phyloP scores from a whole-genome alignment of 37 sponge, comb jelly and placozoan species.

The Geodia barretti region DNA sequence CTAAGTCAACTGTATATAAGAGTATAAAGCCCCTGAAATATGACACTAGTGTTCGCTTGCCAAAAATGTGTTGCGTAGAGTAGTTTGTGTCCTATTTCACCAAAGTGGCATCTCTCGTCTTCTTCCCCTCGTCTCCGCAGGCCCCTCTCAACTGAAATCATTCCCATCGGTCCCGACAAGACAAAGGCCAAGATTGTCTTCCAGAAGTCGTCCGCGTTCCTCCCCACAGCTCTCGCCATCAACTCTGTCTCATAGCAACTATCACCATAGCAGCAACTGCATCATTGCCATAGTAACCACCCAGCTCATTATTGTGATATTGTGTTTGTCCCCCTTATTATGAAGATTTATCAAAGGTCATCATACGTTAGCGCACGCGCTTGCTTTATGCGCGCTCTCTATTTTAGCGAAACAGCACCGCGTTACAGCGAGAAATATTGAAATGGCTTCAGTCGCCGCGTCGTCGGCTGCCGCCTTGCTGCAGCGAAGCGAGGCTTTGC shows the following conservation, averaged over 20 bases:
- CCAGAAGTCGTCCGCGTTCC: conserved; percentile 45
- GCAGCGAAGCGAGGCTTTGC: conserved; percentile 34
- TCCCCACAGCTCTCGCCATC: conserved; percentile 16
- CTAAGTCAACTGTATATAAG: too few relatives aligned
- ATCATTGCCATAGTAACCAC: background rate
- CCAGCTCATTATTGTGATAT: too few relatives aligned
- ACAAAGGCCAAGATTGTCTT: conserved; percentile 63
- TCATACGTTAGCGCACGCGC: too few relatives aligned
- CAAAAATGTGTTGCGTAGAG: too few relatives aligned
- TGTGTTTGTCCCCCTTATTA: too few relatives aligned
- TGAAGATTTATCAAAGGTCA: too few relatives aligned
- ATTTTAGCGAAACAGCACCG: too few relatives aligned
- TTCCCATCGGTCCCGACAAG: conserved; percentile 46
- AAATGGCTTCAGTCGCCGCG: too few relatives aligned
- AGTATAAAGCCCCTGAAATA: background rate
- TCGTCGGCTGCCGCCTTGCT: conserved; percentile 1
- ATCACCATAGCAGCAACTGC: background rate
- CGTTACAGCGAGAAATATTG: too few relatives aligned
- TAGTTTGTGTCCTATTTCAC: background rate
- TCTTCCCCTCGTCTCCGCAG: conserved; percentile 1
- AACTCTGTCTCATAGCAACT: background rate
- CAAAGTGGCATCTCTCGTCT: background rate
- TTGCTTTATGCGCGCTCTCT: too few relatives aligned
- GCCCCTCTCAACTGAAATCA: background rate
- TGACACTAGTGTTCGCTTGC: too few relatives aligned